Evolutionary conservation across 2,113 vertebrate genomes (phyloP).

Genomic region (Sander vitreus): DNA sequence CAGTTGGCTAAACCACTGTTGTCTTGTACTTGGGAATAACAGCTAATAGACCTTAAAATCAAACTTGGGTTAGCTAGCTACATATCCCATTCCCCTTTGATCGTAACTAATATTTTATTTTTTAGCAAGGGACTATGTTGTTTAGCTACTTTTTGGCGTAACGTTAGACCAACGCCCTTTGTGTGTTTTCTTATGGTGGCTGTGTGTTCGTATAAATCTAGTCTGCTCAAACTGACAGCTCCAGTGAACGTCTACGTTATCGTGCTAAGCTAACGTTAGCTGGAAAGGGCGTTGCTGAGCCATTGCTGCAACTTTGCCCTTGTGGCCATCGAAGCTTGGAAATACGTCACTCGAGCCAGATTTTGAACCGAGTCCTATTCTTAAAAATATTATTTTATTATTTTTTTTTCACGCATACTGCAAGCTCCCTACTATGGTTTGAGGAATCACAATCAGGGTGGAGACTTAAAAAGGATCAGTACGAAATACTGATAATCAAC

Average conservation of each 20-base stretch:
- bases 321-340: conserved; percentile 64
- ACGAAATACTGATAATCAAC: conserved; percentile 7
- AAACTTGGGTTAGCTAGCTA: conserved; percentile 22
- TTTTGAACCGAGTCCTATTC: not conserved
- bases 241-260: conserved; percentile 43
- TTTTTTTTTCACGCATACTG: not conserved
- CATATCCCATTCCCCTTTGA: not conserved
- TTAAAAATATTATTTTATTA: too few relatives aligned
- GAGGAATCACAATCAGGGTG: conserved; percentile 47
- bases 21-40: not conserved
- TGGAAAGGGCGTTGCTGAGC: conserved; percentile 82
- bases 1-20: not conserved
- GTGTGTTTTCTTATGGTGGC: conserved; percentile 5
- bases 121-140: not conserved
- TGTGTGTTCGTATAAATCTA: not conserved
- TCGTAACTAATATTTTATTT: not conserved
- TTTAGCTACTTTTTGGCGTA: not conserved
- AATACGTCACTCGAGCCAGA: conserved; percentile 52
- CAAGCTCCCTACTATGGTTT: not conserved
- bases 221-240: conserved; percentile 52
- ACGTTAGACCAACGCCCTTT: not conserved
- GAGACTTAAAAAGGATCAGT: conserved; percentile 20
- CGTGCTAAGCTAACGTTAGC: conserved; percentile 76
- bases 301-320: conserved; percentile 82
- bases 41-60: not conserved